Base-by-base conservation (phyloP, 2,888 invertebrate species). In the Dasysyrphus tricinctus region DNA sequence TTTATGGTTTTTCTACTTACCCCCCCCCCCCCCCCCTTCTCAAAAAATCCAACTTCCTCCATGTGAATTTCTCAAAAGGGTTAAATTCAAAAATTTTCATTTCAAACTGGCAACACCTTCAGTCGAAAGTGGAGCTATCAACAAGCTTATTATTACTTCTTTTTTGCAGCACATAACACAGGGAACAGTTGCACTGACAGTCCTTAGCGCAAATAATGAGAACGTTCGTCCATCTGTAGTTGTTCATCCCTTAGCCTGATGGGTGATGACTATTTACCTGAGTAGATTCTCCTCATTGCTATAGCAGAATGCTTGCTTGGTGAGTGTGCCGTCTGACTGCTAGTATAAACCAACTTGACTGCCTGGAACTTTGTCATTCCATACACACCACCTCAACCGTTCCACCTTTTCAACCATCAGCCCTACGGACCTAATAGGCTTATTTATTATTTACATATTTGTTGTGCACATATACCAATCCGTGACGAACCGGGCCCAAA, bases 361-460 rank as follows among this genome's bases (percentile, higher is more conserved):
- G 70, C 76, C 32, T 67, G 56, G n/a, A 56, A 32, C n/a, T 57
- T 34, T n/a, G 9, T 34, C 32, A 34, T 57, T 44, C 57, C 72
- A 32, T 19, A 24, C 39, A 6, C 47, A 12, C n/a, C 11, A 34
- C 9, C 24, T 24, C 24, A 24, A 32, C 34, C 47, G 29, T 47
- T 2, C 34, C 16, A n/a, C 16, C 16, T 11, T n/a, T n/a, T 8
- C 16, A 11, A 24, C 24, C 39, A 59, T 16, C 78, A 42, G 11
- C 24, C 65, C 78, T 59, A 57, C 63, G 82, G 74, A 78, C 74
- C 78, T 86, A 86, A 86, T 86, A 86, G 85, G 85, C 82, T 86
- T 86, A 86, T 86, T 81, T 82, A 86, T 86, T 86, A 86, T 86
- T 86, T 72, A 86, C 82, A 82, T 74, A 65, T 76, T 86, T 82